Conservation (phyloP, 2,113 vertebrate genomes). For the Irena cyanogastra region DNA sequence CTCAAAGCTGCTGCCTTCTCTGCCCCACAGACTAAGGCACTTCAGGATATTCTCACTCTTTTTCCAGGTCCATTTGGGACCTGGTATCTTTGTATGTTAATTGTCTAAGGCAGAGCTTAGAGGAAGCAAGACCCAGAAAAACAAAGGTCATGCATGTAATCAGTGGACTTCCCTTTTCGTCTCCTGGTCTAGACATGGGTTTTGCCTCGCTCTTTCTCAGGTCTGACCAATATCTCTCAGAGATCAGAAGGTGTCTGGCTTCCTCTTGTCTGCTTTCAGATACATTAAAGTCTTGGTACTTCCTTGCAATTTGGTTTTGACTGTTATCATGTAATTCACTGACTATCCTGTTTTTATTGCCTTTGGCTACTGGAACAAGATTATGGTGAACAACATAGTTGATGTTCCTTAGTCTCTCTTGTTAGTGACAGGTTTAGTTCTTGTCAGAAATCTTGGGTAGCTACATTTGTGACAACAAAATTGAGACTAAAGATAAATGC, state of each 20-base stretch:
- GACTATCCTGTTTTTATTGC: background rate
- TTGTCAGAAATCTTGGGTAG: background rate
- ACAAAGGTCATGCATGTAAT: background rate
- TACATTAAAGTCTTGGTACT: background rate
- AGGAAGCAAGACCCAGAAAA: background rate
- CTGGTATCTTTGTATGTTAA: background rate
- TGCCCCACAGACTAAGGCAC: background rate
- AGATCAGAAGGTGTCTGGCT: constrained; percentile 33
- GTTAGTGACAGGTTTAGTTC: background rate
- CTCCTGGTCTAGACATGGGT: background rate
- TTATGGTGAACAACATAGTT: background rate
- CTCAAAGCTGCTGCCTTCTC: background rate
- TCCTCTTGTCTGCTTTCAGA: background rate
- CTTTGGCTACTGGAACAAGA: background rate
- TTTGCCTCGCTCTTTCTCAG: background rate
- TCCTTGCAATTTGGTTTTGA: background rate
- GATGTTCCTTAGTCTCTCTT: background rate
- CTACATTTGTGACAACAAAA: background rate
- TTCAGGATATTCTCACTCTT: background rate
- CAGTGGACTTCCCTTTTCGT: background rate
- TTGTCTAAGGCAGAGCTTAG: background rate
- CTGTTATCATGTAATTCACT: background rate
- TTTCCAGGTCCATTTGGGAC: background rate
- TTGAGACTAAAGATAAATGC: background rate
- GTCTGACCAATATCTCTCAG: background rate